phyloP scores from a whole-genome alignment of 2,797 vertebrate species.

The Aselliscus stoliczkanus region DNA sequence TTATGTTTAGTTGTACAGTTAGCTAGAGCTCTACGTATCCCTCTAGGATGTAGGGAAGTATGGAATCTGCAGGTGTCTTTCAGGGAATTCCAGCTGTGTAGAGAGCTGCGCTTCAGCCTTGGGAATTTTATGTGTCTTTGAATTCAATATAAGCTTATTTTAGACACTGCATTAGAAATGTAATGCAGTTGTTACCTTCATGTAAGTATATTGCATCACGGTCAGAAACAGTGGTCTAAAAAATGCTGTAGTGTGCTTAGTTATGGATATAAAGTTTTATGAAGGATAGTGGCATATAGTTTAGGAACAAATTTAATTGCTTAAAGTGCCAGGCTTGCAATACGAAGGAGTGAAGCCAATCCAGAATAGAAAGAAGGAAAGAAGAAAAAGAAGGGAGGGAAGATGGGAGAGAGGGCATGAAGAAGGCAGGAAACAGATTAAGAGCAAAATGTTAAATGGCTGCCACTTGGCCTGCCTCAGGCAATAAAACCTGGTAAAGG shows the following conservation, averaged over 20 bases:
- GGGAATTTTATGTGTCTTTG: neutral
- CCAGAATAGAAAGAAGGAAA: neutral
- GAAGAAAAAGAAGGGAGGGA: neutral
- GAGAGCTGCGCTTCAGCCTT: neutral
- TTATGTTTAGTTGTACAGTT: constrained; percentile 16
- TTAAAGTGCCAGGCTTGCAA: neutral
- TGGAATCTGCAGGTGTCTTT: neutral
- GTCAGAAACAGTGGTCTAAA: neutral
- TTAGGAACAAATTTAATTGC: neutral
- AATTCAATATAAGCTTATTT: neutral
- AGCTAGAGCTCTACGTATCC: neutral
- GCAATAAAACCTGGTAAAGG: neutral
- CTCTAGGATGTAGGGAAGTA: neutral
- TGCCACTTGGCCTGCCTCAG: neutral
- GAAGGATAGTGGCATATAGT: neutral
- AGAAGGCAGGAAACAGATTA: neutral
- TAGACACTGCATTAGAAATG: neutral
- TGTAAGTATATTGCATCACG: neutral
- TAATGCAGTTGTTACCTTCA: neutral
- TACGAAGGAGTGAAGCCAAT: neutral
- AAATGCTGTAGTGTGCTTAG: neutral
- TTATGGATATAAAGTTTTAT: neutral
- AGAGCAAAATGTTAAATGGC: neutral
- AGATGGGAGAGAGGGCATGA: too few species aligned
- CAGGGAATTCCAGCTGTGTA: constrained; percentile 43